Percentiles rank a stretch among this genome's conserved stretches.
Evolutionary conservation across 2,888 invertebrate species (phyloP).

Genomic region (Pollenia griseotomentosa): DNA sequence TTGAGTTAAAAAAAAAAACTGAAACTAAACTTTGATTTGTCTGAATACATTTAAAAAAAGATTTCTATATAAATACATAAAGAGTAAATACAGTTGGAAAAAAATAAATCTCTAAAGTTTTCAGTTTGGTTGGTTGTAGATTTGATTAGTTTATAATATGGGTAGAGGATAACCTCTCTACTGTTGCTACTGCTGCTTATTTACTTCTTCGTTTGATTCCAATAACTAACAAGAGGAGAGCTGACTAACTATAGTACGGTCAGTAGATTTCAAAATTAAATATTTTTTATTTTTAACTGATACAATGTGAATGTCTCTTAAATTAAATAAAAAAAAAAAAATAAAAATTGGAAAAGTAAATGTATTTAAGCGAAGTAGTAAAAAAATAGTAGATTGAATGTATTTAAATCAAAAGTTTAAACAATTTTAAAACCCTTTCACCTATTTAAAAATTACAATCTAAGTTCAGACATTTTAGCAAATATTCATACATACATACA

Average conservation of each 20-base stretch:
- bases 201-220: not conserved
- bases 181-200: not conserved
- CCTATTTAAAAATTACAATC: not conserved
- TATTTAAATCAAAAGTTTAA: constrained; percentile 7
- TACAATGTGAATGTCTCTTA: constrained; percentile 31
- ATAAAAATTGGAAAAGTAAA: constrained; percentile 40
- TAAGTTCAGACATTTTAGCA: too few species aligned
- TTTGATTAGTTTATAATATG: constrained; percentile 63
- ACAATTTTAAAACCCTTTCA: not conserved
- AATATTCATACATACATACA: too few species aligned
- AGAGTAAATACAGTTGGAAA: constrained; percentile 8
- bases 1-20: too few species aligned
- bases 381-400: not conserved
- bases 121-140: constrained; percentile 46
- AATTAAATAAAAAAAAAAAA: constrained; percentile 19
- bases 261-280: not conserved
- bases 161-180: constrained; percentile 48
- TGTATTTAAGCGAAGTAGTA: constrained; percentile 8
- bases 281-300: not conserved
- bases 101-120: constrained; percentile 39
- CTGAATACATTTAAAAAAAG: constrained; percentile 12
- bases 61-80: constrained; percentile 6
- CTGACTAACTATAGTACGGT: not conserved
- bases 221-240: not conserved
- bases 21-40: constrained; percentile 55